Evolutionary conservation across 2,797 vertebrate species (phyloP).

Genomic region (Enteromius mattozi): DNA sequence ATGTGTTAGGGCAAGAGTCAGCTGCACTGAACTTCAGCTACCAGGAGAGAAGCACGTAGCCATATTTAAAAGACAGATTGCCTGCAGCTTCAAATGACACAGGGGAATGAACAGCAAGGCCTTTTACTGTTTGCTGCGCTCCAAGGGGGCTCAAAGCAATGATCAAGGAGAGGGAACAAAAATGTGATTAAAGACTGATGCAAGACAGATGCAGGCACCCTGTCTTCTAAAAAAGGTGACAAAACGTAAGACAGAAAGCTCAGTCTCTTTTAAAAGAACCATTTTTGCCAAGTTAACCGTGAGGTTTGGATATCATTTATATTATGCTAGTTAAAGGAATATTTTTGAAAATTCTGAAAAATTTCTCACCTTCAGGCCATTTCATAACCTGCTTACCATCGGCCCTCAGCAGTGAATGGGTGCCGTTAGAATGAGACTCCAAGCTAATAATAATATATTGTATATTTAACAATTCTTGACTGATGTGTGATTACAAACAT

Average conservation of each 20-base stretch:
- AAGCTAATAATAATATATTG: no score
- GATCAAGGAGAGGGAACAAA: slow-evolving; percentile 31
- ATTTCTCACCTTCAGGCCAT: neutral
- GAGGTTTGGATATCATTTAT: neutral
- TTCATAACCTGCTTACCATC: neutral
- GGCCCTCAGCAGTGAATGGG: neutral
- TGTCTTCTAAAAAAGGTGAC: slow-evolving; percentile 10
- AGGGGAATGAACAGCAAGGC: slow-evolving; percentile 44
- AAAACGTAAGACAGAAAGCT: neutral
- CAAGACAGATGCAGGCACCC: slow-evolving; percentile 49
- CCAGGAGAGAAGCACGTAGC: neutral
- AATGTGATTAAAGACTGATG: slow-evolving; percentile 51
- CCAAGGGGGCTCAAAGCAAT: slow-evolving; percentile 31
- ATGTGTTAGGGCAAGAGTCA: slow-evolving; percentile 24
- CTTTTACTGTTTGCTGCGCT: slow-evolving; percentile 42
- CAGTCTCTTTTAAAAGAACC: neutral
- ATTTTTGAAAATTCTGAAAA: neutral
- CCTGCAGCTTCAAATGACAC: slow-evolving; percentile 40
- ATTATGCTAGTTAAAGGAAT: neutral
- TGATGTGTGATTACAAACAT: neutral
- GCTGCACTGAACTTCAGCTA: slow-evolving; percentile 3
- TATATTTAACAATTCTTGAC: neutral
- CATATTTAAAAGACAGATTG: slow-evolving; percentile 47
- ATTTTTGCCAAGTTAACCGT: neutral
- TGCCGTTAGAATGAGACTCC: neutral